These are phyloP conservation scores for Trissolcus japonicus DNA, from an alignment of 2,888 invertebrate genomes.

Conservation along the genomic window DNA sequence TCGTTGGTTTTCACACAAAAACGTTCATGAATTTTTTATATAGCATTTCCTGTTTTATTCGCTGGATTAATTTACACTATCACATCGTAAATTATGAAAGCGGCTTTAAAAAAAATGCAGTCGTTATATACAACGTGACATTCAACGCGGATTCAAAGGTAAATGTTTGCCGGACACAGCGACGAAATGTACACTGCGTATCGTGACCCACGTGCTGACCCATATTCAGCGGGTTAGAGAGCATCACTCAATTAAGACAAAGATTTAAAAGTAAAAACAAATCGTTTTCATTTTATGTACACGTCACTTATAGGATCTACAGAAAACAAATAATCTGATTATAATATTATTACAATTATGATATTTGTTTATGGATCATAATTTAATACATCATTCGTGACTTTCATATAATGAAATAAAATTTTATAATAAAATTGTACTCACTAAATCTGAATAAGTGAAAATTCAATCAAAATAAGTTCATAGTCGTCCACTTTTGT, in stretches of 20 bases:
- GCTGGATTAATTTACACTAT: too few species aligned
- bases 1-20: too few species aligned
- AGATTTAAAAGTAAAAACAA: neutral
- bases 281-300: neutral
- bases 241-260: neutral
- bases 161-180: neutral
- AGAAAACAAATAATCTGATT: neutral
- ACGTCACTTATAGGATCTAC: neutral
- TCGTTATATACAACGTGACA: neutral
- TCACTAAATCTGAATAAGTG: too few species aligned
- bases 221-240: neutral
- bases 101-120: too few species aligned
- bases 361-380: neutral
- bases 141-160: neutral
- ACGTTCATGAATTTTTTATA: too few species aligned
- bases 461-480: too few species aligned
- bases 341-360: neutral
- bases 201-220: conserved; percentile 5
- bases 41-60: too few species aligned
- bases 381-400: neutral
- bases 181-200: neutral
- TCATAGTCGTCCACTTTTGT: too few species aligned
- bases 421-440: too few species aligned
- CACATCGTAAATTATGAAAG: too few species aligned
- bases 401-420: too few species aligned